These are phyloP conservation scores for Protaetia brevitarsis DNA, from an alignment of 1,140 invertebrate genomes.

Conservation along the genomic window DNA sequence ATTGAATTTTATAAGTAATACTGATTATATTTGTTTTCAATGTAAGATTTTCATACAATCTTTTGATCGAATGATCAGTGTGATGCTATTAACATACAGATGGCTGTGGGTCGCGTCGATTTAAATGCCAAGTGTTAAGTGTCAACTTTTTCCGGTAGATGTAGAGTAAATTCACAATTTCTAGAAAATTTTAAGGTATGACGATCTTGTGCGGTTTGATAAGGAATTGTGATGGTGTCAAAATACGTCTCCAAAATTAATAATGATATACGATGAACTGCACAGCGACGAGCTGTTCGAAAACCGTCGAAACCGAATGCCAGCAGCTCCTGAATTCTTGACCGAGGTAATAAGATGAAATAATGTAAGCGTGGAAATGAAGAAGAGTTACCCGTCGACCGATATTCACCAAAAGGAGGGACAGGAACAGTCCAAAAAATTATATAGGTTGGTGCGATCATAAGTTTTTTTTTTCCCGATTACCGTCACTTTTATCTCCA, in stretches of 20 bases:
- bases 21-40: not conserved
- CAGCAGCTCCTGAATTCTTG: conserved; percentile 47
- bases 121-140: conserved; percentile 21
- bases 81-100: not conserved
- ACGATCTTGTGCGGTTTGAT: conserved; percentile 39
- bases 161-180: conserved; percentile 30
- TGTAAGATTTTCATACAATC: not conserved
- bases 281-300: conserved; percentile 31
- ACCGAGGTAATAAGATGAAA: conserved; percentile 35
- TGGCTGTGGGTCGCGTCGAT: conserved; percentile 1
- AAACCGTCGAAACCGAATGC: conserved; percentile 35
- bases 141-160: conserved; percentile 32
- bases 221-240: conserved; percentile 48
- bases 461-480: not conserved
- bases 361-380: conserved; percentile 48
- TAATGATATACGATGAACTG: conserved; percentile 45
- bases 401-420: conserved; percentile 47
- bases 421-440: conserved; percentile 47
- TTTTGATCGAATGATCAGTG: not conserved
- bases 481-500: not conserved
- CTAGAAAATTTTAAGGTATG: conserved; percentile 22
- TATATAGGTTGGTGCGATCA: conserved; percentile 44
- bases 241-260: conserved; percentile 44
- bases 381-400: conserved; percentile 42
- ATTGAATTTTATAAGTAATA: not conserved